Base-by-base conservation (phyloP, 2,797 vertebrate genomes). In the Bufotes viridis region DNA sequence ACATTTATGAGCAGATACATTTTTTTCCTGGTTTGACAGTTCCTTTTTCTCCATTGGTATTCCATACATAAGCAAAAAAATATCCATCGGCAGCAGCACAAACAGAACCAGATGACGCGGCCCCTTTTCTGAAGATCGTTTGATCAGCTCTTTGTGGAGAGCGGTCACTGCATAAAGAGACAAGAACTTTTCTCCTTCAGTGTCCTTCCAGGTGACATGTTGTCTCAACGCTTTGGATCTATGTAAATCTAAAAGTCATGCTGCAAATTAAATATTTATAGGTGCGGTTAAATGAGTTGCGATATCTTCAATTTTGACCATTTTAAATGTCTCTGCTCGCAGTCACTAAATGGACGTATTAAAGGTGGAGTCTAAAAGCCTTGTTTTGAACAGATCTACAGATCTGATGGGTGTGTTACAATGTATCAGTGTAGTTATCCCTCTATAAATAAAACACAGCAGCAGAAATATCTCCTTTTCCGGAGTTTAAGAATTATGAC, bases 1-100 rank as follows among this genome's bases (percentile, higher is more conserved):
- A 88, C 61, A 88, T 88, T 84, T 69, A 88, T 88, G 75, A 88
- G 87, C 61, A 22, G 14, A 7, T 78, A 22, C 34, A 42, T 42
- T 42, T 79, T n/a, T 69, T 84, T 24, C 18, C 79, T 76, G 18
- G 55, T 81, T 81, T 70, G 61, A 81, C 65, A 81, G 70, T 22
- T 58, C 22, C 70, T 80, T 20, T 34, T 22, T 53, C 29, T 82
- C 67, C 69, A 65, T 87, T 87, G 82, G 57, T 82, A n/a, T 55
- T 81, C 67, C 42, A 53, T 75, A 65, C n/a, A 60, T 72, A 82
- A 72, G 78, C 42, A 82, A 15, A 82, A 82, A 87, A 74, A 82
- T 34, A 24, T 69, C 20, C 65, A 34, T 63, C 61, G 75, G 57
- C 74, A 24, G 85, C 26, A 70, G 51, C 26, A 65, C 22, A 70